Evolutionary conservation across 64 coral and sea anemone genomes (phyloP), one percentile per base, ranked within the genome.

Genomic region (Pachyseris speciosa): DNA sequence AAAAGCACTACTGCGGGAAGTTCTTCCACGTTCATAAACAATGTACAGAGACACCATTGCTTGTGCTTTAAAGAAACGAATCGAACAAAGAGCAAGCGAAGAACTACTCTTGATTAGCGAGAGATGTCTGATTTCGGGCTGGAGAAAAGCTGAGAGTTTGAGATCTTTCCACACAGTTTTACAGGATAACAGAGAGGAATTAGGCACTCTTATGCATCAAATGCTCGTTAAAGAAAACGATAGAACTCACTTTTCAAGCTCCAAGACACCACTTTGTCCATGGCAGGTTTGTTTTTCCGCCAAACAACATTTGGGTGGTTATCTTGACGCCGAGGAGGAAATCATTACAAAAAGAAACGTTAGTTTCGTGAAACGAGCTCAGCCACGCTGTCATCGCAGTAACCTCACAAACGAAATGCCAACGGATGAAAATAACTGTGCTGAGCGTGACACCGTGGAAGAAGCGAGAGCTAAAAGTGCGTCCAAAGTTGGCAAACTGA

Each of bases 61-160:
- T 16, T 90, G 88, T 81, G 36, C 53, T 37, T 90, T 81, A 15
- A 90, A 90, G 43, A 65, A 68, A 55, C 73, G 61, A 44, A 33
- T 80, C 16, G 88, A 90, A 69, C 5, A 17, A 55, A 67, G 44
- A 51, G 75, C 59, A 50, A 44, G 24, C 10, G 88, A 90, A 51
- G 64, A 90, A 3, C 74, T 90, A 16, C 43, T 3, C 63, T 4
- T 15, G 17, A 68, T 90, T 20, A 67, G 77, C 66, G 88, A 90
- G 58, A 43, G 16, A 37, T 63, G 38, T 9, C 29, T 19, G n/a
- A 13, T 31, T 26, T 68, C 74, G 10, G 30, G 40, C 20, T 69
- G 61, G 61, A 17, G 19, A 20, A 69, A 43, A 17, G 1, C 10
- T 3, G 9, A 15, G 17, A 64, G 10, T 13, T n/a, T 37, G 43